Evolutionary conservation across 2,888 invertebrate species (phyloP).

Genomic region (Conomelus anceps): DNA sequence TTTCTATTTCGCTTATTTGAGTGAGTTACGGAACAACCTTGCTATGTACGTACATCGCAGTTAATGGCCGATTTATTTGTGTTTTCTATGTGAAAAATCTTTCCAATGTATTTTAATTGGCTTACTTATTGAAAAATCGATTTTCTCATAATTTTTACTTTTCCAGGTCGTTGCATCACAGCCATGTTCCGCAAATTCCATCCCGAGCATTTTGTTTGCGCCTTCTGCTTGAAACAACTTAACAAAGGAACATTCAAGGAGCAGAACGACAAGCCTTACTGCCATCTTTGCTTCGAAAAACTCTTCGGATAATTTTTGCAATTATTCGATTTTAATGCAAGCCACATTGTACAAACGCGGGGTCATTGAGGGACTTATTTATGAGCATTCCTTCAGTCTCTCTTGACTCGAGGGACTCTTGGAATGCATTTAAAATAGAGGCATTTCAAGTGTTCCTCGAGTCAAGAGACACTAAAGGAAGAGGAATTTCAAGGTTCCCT

Average conservation of each 20-base stretch:
- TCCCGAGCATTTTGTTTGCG: conserved; percentile 98
- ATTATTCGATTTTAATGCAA: not conserved
- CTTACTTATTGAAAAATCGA: not conserved
- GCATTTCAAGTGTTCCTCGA: no score
- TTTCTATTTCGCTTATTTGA: no score
- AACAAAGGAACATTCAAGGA: conserved; percentile 99
- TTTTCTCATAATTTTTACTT: conserved; percentile 25
- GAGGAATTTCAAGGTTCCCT: no score
- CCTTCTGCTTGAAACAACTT: conserved; percentile 95
- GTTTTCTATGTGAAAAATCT: not conserved
- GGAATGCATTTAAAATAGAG: no score
- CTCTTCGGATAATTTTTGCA: conserved; percentile 74
- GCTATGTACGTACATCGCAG: no score
- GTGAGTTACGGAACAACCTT: no score
- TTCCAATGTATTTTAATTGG: not conserved
- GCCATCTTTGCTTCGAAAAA: conserved; percentile 95
- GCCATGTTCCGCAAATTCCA: conserved; percentile 99
- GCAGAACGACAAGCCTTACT: conserved; percentile 97
- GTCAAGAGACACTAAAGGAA: no score
- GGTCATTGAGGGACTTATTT: conserved; percentile 93
- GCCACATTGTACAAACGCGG: not conserved
- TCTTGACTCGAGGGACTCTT: no score
- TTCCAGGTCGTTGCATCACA: conserved; percentile 83
- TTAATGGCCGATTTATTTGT: no score
- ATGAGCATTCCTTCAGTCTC: no score